A percentile compares a stretch with the other conserved stretches of the same genome.
phyloP scores from a whole-genome alignment of 2,113 vertebrate genomes.

The Malurus cyaneus region DNA sequence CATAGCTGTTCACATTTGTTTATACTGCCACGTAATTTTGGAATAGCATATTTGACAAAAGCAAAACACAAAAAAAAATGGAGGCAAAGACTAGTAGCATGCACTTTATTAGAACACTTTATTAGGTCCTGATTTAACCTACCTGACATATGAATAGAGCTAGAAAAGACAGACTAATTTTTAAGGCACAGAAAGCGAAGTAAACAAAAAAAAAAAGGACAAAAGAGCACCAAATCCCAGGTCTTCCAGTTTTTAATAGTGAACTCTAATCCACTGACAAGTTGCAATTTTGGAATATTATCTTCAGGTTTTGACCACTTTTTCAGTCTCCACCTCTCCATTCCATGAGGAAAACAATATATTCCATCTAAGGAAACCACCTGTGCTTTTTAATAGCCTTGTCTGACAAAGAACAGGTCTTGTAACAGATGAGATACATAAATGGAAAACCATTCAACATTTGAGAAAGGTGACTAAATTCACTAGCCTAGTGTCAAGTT shows the following conservation, averaged over 20 bases:
- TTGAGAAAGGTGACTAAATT: conserved; percentile 40
- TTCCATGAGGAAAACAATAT: not conserved
- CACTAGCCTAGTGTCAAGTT: conserved; percentile 28
- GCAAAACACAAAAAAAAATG: not conserved
- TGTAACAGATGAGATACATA: conserved; percentile 17
- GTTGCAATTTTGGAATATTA: not conserved
- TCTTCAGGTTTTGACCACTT: not conserved
- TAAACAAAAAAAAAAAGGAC: not conserved
- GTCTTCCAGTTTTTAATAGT: not conserved
- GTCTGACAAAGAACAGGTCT: not conserved
- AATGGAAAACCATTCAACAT: conserved; percentile 38
- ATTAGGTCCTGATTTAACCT: not conserved
- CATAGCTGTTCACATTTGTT: not conserved
- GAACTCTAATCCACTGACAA: not conserved
- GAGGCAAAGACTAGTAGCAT: not conserved
- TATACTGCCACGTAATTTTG: not conserved
- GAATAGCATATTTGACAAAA: not conserved
- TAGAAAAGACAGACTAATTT: not conserved
- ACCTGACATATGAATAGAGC: not conserved
- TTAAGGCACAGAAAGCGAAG: not conserved
- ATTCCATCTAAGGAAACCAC: not conserved
- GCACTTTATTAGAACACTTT: not conserved
- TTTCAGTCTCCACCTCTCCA: not conserved
- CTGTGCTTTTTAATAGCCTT: not conserved
- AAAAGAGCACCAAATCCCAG: not conserved